These are phyloP conservation scores for Antedon mediterranea DNA, from an alignment of 53 echinoderm and acorn worm species.

Conservation along the genomic window DNA sequence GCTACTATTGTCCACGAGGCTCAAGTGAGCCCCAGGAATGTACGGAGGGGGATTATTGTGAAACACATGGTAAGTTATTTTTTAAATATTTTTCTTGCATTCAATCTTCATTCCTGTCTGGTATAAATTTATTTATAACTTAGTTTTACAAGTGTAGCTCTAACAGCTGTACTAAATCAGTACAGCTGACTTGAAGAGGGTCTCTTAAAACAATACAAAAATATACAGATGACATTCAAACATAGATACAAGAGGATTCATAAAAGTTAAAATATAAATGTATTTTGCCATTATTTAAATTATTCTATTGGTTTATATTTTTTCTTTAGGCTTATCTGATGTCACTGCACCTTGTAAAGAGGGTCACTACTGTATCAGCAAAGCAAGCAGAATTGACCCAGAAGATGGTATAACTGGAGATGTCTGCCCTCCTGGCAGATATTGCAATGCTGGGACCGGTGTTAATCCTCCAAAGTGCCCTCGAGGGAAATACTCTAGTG, in stretches of 20 bases:
- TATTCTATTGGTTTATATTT: not conserved
- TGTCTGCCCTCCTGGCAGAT: conserved; percentile 68
- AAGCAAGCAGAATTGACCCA: conserved; percentile 63
- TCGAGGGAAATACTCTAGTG: conserved; percentile 57
- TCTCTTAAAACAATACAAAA: too few relatives aligned
- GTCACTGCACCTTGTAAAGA: conserved; percentile 52
- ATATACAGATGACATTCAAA: too few relatives aligned
- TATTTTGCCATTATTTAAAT: too few relatives aligned
- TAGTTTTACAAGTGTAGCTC: too few relatives aligned
- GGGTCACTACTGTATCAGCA: conserved; percentile 73
- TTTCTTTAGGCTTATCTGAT: conserved; percentile 35
- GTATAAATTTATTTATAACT: not conserved
- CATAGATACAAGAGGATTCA: too few relatives aligned
- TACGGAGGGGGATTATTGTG: conserved; percentile 83
- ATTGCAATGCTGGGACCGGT: conserved; percentile 75
- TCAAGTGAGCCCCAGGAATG: conserved; percentile 67
- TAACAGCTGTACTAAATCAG: too few relatives aligned
- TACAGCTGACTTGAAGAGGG: too few relatives aligned
- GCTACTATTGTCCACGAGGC: conserved; percentile 81
- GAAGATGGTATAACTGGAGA: conserved; percentile 79
- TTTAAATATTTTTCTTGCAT: not conserved
- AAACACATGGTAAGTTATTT: conserved; percentile 18
- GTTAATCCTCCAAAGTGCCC: conserved; percentile 80
- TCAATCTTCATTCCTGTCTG: not conserved
- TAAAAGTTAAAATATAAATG: too few relatives aligned